Evolutionary conservation across 2,113 vertebrate species (phyloP).

Genomic region (Nerophis ophidion): DNA sequence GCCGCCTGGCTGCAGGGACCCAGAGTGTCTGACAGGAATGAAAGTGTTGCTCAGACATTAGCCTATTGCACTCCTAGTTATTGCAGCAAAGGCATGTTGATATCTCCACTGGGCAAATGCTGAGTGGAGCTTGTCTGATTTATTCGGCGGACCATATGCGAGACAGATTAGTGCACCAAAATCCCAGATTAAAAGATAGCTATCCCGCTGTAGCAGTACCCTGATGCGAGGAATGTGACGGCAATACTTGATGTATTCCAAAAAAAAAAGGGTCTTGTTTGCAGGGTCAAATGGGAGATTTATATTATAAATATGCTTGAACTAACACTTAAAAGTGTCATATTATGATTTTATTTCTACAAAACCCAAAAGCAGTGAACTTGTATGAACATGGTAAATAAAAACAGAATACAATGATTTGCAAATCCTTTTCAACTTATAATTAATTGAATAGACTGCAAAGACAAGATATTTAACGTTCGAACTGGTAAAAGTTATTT

Average conservation of each 20-base stretch:
- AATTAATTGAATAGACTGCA: no score
- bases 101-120: conserved; percentile 16
- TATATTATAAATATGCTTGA: no score
- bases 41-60: conserved; percentile 1
- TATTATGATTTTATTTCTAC: no score
- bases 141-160: conserved; percentile 60
- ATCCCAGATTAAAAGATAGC: conserved; percentile 58
- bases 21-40: conserved; percentile 15
- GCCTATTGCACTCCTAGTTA: conserved; percentile 20
- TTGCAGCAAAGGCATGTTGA: conserved; percentile 33
- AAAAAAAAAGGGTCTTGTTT: conserved; percentile 11
- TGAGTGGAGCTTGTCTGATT: conserved; percentile 38
- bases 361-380: no score
- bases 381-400: no score
- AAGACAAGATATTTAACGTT: no score
- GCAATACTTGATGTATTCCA: conserved; percentile 34
- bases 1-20: neutral
- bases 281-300: no score
- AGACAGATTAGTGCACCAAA: conserved; percentile 56
- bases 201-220: conserved; percentile 12
- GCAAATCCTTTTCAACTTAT: no score
- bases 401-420: no score
- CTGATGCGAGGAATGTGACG: conserved; percentile 44
- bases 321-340: no score
- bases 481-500: no score